A percentile compares a stretch with the other conserved stretches of the same genome.
These are phyloP conservation scores for Erethizon dorsatum DNA, from an alignment of 2,797 vertebrate species.

Conservation along the genomic window DNA sequence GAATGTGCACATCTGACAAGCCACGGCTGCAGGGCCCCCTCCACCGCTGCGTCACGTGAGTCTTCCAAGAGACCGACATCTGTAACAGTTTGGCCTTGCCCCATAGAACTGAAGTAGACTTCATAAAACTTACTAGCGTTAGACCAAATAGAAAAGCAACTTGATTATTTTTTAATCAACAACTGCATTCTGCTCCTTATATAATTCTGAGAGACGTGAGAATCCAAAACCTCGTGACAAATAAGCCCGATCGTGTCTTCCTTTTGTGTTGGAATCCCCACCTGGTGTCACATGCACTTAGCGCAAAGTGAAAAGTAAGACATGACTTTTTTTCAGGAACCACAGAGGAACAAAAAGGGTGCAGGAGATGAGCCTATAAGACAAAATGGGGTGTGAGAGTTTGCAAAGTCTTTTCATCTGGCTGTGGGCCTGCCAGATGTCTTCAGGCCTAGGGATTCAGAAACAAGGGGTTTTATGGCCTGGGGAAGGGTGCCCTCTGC, in stretches of 20 bases:
- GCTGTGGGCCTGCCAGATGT: conserved; percentile 43
- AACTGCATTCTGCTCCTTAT: background rate
- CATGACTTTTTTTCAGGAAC: conserved; percentile 72
- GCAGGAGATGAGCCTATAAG: background rate
- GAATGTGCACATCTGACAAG: background rate
- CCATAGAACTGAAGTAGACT: background rate
- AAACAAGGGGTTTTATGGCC: conserved; percentile 35
- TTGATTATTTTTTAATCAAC: background rate
- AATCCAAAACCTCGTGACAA: background rate
- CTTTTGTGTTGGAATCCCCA: conserved; percentile 2
- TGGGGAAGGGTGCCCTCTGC: conserved; percentile 42
- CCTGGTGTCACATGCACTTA: conserved; percentile 16
- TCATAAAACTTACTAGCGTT: conserved; percentile 36
- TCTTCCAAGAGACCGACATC: background rate
- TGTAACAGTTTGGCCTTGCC: background rate
- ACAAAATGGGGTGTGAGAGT: conserved; percentile 10
- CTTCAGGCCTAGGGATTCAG: conserved; percentile 19
- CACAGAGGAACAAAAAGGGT: conserved; percentile 46
- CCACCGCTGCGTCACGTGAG: background rate
- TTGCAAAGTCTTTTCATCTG: conserved; percentile 39
- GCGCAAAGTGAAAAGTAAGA: conserved; percentile 70
- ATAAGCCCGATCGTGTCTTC: background rate
- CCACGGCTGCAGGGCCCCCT: background rate
- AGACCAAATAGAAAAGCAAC: conserved; percentile 47
- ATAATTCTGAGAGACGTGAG: background rate